Base-by-base conservation (phyloP, 2,113 vertebrate species). In the Larimichthys polyactis region DNA sequence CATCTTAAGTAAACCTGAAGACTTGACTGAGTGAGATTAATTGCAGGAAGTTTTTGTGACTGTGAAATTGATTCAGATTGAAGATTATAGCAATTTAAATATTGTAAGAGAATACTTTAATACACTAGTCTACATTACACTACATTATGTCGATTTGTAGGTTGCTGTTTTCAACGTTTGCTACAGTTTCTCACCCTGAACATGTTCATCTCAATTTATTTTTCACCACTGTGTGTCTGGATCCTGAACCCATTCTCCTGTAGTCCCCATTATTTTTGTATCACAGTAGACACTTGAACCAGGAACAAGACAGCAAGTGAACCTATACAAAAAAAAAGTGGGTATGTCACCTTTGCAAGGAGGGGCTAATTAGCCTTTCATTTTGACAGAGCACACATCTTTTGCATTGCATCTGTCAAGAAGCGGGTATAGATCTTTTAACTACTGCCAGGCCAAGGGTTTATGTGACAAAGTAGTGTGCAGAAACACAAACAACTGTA, bases 391-490 rank as follows among this genome's bases (percentile, higher is more conserved):
- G 24, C 20, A 40, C 22, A 66, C 27, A 2, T 46, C 17, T 49
- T 54, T 55, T n/a, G 4, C 52, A 22, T 58, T 66, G 16, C 66
- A 32, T 17, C 51, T n/a, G 27, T 51, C 16, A 49, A 60, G 20
- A 59, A 0, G 44, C 3, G 3, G 17, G 4, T 51, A 16, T 60
- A 36, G 52, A n/a, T 73, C 27, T 44, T 49, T 59, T 14, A 54
- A 43, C 48, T 4, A 19, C 11, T 8, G 17, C 29, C 54, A 44
- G n/a, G 16, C 24, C 36, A 10, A 29, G n/a, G 16, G 24, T 67
- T 73, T 67, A 15, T 44, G 58, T 64, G n/a, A 75, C 19, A 49
- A 52, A 51, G 40, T 59, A 46, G 36, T 24, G 36, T 40, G 44
- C 44, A n/a, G 66, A 79, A 40, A 62, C n/a, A 46, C 27, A 16